Evolutionary conservation across 2,113 vertebrate species (phyloP).

Genomic region (Platysteira castanea): DNA sequence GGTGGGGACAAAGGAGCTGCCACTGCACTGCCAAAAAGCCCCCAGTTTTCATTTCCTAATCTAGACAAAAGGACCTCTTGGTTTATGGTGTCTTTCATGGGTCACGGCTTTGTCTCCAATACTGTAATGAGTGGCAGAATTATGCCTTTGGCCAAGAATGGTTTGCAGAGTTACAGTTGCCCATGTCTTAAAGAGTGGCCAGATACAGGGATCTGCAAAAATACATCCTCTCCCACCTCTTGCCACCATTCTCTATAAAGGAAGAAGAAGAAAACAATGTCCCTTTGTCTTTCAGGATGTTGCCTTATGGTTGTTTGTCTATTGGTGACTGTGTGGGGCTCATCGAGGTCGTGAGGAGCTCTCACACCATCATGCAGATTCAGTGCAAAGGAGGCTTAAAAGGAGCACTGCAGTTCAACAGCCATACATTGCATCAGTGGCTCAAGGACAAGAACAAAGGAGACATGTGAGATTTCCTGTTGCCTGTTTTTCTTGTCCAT

Average conservation of each 20-base stretch:
- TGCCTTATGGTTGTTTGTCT: slow-evolving; percentile 94
- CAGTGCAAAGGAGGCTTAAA: slow-evolving; percentile 98
- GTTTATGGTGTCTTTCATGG: background rate
- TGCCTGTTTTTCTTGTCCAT: background rate
- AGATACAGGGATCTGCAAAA: background rate
- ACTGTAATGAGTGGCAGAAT: background rate
- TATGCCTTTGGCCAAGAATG: background rate
- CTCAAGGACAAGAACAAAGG: slow-evolving; percentile 98
- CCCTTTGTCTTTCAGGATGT: slow-evolving; percentile 81
- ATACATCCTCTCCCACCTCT: background rate
- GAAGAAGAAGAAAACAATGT: rapidly evolving
- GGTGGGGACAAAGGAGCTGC: background rate
- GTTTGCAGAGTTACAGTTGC: background rate
- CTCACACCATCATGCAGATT: slow-evolving; percentile 98
- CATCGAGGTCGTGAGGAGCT: slow-evolving; percentile 96
- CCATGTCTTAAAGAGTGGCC: background rate
- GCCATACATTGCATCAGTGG: slow-evolving; percentile 95
- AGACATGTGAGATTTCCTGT: slow-evolving; percentile 84
- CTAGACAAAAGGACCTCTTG: background rate
- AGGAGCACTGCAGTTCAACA: slow-evolving; percentile 96
- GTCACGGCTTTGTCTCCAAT: background rate
- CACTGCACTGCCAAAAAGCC: background rate
- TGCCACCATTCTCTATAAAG: background rate
- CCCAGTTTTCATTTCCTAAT: background rate
- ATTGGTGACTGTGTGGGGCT: slow-evolving; percentile 97